A percentile compares a stretch with the other conserved stretches of the same genome.
phyloP scores from a whole-genome alignment of 1,140 invertebrate species.

The Pseudoatta argentina region DNA sequence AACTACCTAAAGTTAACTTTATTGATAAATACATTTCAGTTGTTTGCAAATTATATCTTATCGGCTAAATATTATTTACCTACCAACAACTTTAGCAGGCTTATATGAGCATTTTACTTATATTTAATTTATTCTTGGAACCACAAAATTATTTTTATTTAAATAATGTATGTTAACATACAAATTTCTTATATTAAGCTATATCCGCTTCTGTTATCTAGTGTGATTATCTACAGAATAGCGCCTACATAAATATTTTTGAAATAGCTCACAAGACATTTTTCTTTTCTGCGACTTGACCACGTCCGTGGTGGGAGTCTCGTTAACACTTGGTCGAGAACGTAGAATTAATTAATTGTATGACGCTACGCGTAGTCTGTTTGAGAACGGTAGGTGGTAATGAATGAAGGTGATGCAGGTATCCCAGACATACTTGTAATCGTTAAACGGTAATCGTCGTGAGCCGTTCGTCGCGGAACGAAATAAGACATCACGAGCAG shows the following conservation, averaged over 20 bases:
- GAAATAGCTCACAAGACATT: background rate
- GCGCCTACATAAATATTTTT: background rate
- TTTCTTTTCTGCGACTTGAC: background rate
- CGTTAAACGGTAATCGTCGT: slow-evolving; percentile 74
- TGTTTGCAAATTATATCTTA: too few relatives aligned
- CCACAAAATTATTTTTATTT: too few relatives aligned
- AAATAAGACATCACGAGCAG: slow-evolving; percentile 80
- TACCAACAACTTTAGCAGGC: too few relatives aligned
- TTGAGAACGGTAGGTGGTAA: slow-evolving; percentile 72
- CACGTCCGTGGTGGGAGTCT: slow-evolving; percentile 39
- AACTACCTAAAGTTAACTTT: too few relatives aligned
- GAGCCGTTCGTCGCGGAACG: slow-evolving; percentile 53
- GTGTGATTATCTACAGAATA: background rate
- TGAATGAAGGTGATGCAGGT: slow-evolving; percentile 76
- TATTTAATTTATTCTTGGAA: too few relatives aligned
- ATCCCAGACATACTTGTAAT: slow-evolving; percentile 74
- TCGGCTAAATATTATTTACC: too few relatives aligned
- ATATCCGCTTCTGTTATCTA: background rate
- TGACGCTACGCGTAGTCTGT: slow-evolving; percentile 31
- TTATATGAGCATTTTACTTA: too few relatives aligned
- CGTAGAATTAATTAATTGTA: slow-evolving; percentile 74
- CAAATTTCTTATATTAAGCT: background rate
- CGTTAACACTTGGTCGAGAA: slow-evolving; percentile 67
- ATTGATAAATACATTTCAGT: too few relatives aligned
- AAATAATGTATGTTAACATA: background rate